These are phyloP conservation scores for Tubulanus polymorphus DNA, from an alignment of 2,888 invertebrate species.

Conservation along the genomic window DNA sequence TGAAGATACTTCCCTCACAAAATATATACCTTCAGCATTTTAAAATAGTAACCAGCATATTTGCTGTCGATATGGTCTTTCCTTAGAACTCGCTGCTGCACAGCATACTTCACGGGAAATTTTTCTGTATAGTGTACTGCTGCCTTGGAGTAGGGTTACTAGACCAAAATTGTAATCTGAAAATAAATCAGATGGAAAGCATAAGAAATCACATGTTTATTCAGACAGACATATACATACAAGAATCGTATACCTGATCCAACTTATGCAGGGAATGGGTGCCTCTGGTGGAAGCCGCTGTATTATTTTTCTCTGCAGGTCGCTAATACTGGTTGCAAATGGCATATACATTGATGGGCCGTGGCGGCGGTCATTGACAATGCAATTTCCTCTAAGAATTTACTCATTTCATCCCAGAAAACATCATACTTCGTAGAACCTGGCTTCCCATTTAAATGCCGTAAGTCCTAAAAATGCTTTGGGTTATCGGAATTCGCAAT, in stretches of 20 bases:
- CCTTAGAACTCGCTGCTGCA: background rate
- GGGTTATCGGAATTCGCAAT: slow-evolving; percentile 12
- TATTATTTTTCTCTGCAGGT: background rate
- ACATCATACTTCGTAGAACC: background rate
- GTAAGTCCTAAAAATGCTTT: slow-evolving; percentile 11
- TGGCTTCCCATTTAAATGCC: slow-evolving; percentile 12
- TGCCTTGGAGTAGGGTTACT: background rate
- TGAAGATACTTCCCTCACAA: too few species aligned
- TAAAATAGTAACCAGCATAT: too few species aligned
- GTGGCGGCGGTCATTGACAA: background rate
- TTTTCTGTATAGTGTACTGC: background rate
- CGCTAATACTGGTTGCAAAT: background rate
- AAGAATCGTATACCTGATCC: too few species aligned
- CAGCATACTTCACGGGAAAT: background rate
- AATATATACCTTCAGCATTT: too few species aligned
- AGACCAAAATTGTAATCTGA: background rate
- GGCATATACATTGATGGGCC: background rate
- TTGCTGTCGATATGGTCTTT: background rate
- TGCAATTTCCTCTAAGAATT: background rate
- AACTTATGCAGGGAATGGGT: background rate
- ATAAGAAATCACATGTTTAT: too few species aligned
- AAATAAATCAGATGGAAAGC: too few species aligned
- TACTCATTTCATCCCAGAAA: background rate
- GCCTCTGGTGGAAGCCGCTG: background rate
- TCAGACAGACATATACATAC: too few species aligned